Base-by-base conservation (phyloP, 1,140 invertebrate species). In the Pseudomyrmex pallidus region DNA sequence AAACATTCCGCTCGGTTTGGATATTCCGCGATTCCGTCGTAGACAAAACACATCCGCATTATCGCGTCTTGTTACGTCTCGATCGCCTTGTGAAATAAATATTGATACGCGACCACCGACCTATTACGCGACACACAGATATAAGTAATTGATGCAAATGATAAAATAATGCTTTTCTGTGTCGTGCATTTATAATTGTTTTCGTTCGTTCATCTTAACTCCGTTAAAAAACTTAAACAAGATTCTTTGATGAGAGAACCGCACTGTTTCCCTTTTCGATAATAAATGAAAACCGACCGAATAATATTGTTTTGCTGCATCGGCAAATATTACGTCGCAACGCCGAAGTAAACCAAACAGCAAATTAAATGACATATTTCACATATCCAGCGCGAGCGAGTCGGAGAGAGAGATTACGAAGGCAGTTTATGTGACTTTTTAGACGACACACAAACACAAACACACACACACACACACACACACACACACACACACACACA, bases 61-160 rank as follows among this genome's bases (percentile, higher is more conserved):
- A 72, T 72, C 76, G 64, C 76, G 56, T 70, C 66, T 80, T 80
- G 72, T 80, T 80, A 66, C 15, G 56, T 70, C 44, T 66, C 44
- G 20, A 12, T 78, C 9, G 64, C 44, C 17, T 44, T 66, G 35
- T 35, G n/a, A 50, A 72, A n/a, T 54, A 48, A 77, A 46, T 66
- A 77, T 67, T 77, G 67, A 12, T 20, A 46, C 20, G 54, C 17
- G 12, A 59, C 13, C 66, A 50, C 35, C 54, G 44, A 22, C 5
- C 5, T 35, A 7, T 35, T 35, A 35, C 35, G 35, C 35, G 5
- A 35, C 35, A 35, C 35, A 35, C 35, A 35, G 5, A 35, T 35
- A 35, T 7, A 35, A 7, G 5, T 35, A 35, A 35, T 35, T 5
- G 35, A 35, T 35, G 5, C 4, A 35, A 35, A 35, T 35, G 35